Percentiles rank a stretch among this genome's conserved stretches.
Evolutionary conservation across 2,888 invertebrate genomes (phyloP).

Genomic region (Perizoma affinitatum): DNA sequence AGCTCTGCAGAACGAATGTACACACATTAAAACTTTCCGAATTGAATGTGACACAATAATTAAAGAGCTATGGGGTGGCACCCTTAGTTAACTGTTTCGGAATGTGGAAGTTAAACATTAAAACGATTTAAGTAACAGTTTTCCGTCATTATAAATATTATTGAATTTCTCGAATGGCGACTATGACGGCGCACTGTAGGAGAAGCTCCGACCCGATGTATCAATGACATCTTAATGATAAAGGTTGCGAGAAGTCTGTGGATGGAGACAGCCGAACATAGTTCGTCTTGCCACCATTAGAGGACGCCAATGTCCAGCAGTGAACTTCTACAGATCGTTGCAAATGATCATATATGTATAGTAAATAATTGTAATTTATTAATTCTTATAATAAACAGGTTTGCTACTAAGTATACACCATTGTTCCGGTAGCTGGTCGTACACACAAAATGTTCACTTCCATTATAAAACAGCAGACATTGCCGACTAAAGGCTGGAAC

Average conservation of each 20-base stretch:
- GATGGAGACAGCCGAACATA: too few species aligned
- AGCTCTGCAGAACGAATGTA: constrained; percentile 67
- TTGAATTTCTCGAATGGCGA: too few species aligned
- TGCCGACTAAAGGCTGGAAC: constrained; percentile 60
- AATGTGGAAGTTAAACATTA: constrained; percentile 43
- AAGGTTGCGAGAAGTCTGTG: too few species aligned
- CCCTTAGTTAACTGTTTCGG: constrained; percentile 50
- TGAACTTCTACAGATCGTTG: too few species aligned
- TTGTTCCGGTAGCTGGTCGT: constrained; percentile 57
- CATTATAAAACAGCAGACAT: constrained; percentile 60
- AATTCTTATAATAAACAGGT: background rate
- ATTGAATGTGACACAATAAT: constrained; percentile 72
- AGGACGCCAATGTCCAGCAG: too few species aligned
- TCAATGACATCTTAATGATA: too few species aligned
- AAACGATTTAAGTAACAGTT: constrained; percentile 23
- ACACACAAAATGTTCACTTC: constrained; percentile 58
- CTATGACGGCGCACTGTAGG: too few species aligned
- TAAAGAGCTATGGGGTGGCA: constrained; percentile 59
- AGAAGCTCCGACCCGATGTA: too few species aligned
- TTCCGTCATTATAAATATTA: background rate
- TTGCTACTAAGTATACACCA: constrained; percentile 48
- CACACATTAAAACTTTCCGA: constrained; percentile 79
- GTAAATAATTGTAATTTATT: background rate
- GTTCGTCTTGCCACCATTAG: too few species aligned
- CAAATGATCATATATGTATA: too few species aligned